Evolutionary conservation across 1,140 invertebrate genomes (phyloP).

Genomic region (Drosophila albomicans): DNA sequence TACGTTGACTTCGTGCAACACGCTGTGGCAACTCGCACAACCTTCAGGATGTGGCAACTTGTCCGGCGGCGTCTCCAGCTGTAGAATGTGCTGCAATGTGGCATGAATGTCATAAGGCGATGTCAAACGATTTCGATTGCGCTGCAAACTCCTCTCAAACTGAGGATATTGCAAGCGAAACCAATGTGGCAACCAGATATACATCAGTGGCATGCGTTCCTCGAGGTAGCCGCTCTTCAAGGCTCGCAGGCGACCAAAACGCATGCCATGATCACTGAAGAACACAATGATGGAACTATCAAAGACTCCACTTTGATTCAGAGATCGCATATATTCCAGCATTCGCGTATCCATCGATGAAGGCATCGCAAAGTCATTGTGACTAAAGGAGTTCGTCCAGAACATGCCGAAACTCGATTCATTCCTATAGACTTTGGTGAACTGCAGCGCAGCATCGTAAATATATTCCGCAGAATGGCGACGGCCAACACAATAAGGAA

Average conservation of each 20-base stretch:
- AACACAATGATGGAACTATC: slow-evolving; percentile 91
- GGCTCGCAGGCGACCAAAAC: slow-evolving; percentile 91
- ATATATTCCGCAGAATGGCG: slow-evolving; percentile 86
- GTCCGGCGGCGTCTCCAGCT: slow-evolving; percentile 63
- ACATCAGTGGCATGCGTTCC: slow-evolving; percentile 94
- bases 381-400: slow-evolving; percentile 91
- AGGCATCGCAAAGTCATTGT: slow-evolving; percentile 90
- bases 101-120: slow-evolving; percentile 94
- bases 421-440: slow-evolving; percentile 79
- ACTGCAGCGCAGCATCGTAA: slow-evolving; percentile 86
- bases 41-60: slow-evolving; percentile 42
- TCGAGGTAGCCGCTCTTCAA: slow-evolving; percentile 91
- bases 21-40: slow-evolving; percentile 88
- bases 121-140: slow-evolving; percentile 90
- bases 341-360: slow-evolving; percentile 88
- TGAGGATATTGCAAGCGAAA: slow-evolving; percentile 88
- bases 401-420: slow-evolving; percentile 90
- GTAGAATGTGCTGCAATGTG: slow-evolving; percentile 85
- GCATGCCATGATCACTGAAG: slow-evolving; percentile 96
- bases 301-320: slow-evolving; percentile 87
- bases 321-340: slow-evolving; percentile 86
- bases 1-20: slow-evolving; percentile 88
- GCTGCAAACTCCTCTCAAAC: slow-evolving; percentile 88
- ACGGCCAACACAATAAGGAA: slow-evolving; percentile 87
- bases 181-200: slow-evolving; percentile 91